These are phyloP conservation scores for Andrena marginata DNA, from an alignment of 2,888 invertebrate genomes.

Conservation along the genomic window DNA sequence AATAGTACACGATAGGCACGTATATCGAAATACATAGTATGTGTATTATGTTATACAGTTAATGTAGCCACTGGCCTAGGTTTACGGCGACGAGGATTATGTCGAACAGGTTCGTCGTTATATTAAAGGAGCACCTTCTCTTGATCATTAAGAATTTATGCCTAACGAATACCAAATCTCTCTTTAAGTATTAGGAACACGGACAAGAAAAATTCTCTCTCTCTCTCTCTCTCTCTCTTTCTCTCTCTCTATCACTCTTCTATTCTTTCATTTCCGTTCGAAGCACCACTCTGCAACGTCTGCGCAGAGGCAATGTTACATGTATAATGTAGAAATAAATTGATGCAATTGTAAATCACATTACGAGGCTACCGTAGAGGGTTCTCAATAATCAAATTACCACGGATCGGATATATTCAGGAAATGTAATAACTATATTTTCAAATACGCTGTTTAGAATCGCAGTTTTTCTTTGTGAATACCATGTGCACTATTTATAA, in stretches of 20 bases:
- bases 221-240: neutral
- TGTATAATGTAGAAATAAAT: constrained; percentile 70
- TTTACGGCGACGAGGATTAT: constrained; percentile 36
- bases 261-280: constrained; percentile 15
- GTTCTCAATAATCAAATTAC: constrained; percentile 38
- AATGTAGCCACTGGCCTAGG: constrained; percentile 66
- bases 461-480: constrained; percentile 40
- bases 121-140: constrained; percentile 42
- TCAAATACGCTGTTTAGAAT: constrained; percentile 41
- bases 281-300: constrained; percentile 47
- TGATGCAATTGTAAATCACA: constrained; percentile 47
- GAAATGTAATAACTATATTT: constrained; percentile 56
- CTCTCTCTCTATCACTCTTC: neutral
- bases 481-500: constrained; percentile 53
- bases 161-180: constrained; percentile 68
- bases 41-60: constrained; percentile 48
- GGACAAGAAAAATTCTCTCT: constrained; percentile 15
- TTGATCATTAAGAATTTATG: constrained; percentile 51
- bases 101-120: constrained; percentile 31
- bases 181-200: constrained; percentile 53
- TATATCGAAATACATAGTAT: constrained; percentile 42
- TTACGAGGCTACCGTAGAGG: constrained; percentile 19
- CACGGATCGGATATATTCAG: constrained; percentile 13
- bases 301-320: constrained; percentile 52
- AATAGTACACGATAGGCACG: constrained; percentile 42